Base-by-base conservation (phyloP, 2,797 vertebrate genomes). In the Sebastes iracundus region DNA sequence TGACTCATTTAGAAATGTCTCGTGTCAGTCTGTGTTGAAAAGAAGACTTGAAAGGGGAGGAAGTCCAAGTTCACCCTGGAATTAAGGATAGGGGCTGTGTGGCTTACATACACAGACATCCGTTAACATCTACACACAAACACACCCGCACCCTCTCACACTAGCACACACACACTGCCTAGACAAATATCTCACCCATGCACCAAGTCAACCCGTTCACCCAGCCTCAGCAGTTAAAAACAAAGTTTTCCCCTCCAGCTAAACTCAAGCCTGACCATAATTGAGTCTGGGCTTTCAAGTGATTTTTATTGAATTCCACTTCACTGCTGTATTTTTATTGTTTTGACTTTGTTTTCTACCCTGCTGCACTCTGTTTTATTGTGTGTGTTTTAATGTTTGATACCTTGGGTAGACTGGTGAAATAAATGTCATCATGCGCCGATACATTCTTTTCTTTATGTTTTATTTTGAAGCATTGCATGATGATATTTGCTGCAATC, bases 31-130 rank as follows among this genome's bases (percentile, higher is more conserved):
- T 82, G 67, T 68, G 73, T 70, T 78, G 55, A 77, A 65, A 87
- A 75, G 65, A 83, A 69, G 61, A 83, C 78, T 86, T 90, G 80
- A 92, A 91, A 92, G 88, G 23, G 7, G 58, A 87, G 83, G 85
- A 93, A 93, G 84, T 87, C 80, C 80, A 90, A 89, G 90, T 92
- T 91, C 84, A 87, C 80, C 80, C 81, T 89, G 84, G 84, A 87
- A 86, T 87, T 87, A 92, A 84, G 79, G 62, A 90, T 81, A 86
- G 85, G 82, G 86, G 74, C 85, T 92, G 88, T 90, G 89, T 92
- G 75, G 84, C 76, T 85, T 85, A 81, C 70, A 92, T 68, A 89
- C 89, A 89, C 84, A 90, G 67, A 91, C 87, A 91, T 91, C 89
- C 79, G 86, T 84, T 90, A 82, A 83, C 83, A 83, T 81, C 67